Evolutionary conservation across 2,888 invertebrate species (phyloP), one percentile per base, ranked within the genome.

Genomic region (Eupelmus urozonus): DNA sequence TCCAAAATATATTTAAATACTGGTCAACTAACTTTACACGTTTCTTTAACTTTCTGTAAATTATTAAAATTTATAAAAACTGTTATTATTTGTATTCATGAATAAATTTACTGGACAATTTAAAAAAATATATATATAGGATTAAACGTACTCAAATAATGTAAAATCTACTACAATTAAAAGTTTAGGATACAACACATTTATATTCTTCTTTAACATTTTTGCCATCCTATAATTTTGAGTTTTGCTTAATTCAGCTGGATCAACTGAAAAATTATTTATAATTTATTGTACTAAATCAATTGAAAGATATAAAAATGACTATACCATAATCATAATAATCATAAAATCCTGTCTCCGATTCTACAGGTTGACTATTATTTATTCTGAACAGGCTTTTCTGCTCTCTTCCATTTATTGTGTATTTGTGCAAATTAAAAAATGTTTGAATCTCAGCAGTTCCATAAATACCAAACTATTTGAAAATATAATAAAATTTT

Each of bases 381-480:
- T 34, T 34, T 5, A 34, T 34, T 34, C 9, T 34, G 34, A 5
- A 34, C 34, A 34, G 5, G 34, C 9, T 5, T 34, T 34, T 34
- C 34, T 0, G 49, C n/a, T 49, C 1, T 49, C 23, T 20, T 53
- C 7, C 9, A 53, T 45, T 20, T 53, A 5, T 53, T 1, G 2
- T 53, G 3, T 53, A 20, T 7, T 18, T 7, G 20, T 53, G 23
- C 20, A 53, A 53, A 20, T 53, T 9, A 53, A 20, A 53, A 53
- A 20, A 9, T 53, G 3, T 53, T 53, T 5, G 34, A 34, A 5
- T 23, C 20, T 53, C 53, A 3, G 53, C 20, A 53, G 18, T 53
- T 53, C 23, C 23, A 53, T n/a, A 53, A 49, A 49, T n/a, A 2
- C 49, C 49, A 49, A 53, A 53, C 53, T 53, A 53, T 11, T 13